Percentiles rank a stretch among this genome's conserved stretches.
Evolutionary conservation across 2,888 invertebrate species (phyloP).

Genomic region (Pandemis corylana): DNA sequence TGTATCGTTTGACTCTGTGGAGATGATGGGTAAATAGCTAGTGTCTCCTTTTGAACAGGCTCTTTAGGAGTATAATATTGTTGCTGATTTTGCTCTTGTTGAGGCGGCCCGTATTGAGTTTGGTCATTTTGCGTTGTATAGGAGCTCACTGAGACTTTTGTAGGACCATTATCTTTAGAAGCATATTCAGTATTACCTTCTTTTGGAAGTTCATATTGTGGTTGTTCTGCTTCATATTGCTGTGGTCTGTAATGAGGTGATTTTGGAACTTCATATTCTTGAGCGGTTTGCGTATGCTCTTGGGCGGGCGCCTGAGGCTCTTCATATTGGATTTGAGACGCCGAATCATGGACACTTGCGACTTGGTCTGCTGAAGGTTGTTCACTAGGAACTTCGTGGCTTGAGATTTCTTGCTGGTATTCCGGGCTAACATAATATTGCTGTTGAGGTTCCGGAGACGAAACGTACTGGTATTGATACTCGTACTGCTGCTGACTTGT

Average conservation of each 20-base stretch:
- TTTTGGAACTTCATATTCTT: slow-evolving; percentile 50
- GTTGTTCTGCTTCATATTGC: slow-evolving; percentile 40
- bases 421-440: slow-evolving; percentile 69
- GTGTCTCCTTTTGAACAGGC: slow-evolving; percentile 56
- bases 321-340: slow-evolving; percentile 56
- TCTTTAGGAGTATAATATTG: slow-evolving; percentile 60
- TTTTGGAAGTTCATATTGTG: slow-evolving; percentile 53
- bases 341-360: slow-evolving; percentile 43
- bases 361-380: slow-evolving; percentile 50
- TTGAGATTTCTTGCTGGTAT: slow-evolving; percentile 59
- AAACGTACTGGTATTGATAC: slow-evolving; percentile 69
- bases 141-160: slow-evolving; percentile 26
- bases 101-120: slow-evolving; percentile 42
- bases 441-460: slow-evolving; percentile 57
- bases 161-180: slow-evolving; percentile 24
- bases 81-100: slow-evolving; percentile 47
- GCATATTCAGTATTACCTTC: slow-evolving; percentile 36
- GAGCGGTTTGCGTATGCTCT: slow-evolving; percentile 46
- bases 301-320: slow-evolving; percentile 49
- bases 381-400: slow-evolving; percentile 50
- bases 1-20: slow-evolving; percentile 54
- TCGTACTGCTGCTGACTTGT: slow-evolving; percentile 67
- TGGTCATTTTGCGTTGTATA: slow-evolving; percentile 23
- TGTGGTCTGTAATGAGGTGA: slow-evolving; percentile 52
- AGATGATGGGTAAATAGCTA: slow-evolving; percentile 59